Evolutionary conservation across 1,140 invertebrate genomes (phyloP).

Genomic region (Apis mellifera): Amel_HAv3.1 CM009936.2:17774501-17775000

Average conservation of each 20-base stretch:
- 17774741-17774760: slow-evolving; percentile 45
- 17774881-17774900: too few relatives aligned
- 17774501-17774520: not conserved
- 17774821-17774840: not conserved
- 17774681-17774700: slow-evolving; percentile 29
- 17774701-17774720: slow-evolving; percentile 47
- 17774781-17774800: not conserved
- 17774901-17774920: not conserved
- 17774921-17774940: slow-evolving; percentile 4
- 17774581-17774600: slow-evolving; percentile 76
- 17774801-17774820: slow-evolving; percentile 34
- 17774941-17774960: not conserved
- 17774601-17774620: slow-evolving; percentile 80
- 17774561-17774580: too few relatives aligned
- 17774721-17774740: slow-evolving; percentile 34
- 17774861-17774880: not conserved
- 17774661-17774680: slow-evolving; percentile 15
- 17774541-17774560: too few relatives aligned
- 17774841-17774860: not conserved
- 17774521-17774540: not conserved
- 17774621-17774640: slow-evolving; percentile 81
- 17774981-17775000: slow-evolving; percentile 6
- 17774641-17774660: slow-evolving; percentile 69
- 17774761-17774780: slow-evolving; percentile 17
- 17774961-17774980: not conserved